phyloP scores from a whole-genome alignment of 2,113 vertebrate species.

The Dascyllus trimaculatus region DNA sequence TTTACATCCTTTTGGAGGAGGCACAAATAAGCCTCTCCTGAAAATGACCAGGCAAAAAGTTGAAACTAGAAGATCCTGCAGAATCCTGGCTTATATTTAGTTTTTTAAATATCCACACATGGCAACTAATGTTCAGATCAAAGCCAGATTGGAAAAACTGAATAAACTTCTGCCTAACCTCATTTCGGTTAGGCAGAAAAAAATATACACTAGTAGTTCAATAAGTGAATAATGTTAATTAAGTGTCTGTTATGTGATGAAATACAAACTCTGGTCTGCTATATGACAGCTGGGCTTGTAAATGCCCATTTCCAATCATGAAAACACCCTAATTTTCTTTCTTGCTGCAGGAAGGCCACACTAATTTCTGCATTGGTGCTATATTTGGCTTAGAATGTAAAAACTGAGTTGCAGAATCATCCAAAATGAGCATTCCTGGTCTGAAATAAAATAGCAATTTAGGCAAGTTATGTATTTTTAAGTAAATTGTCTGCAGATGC shows the following conservation, averaged over 20 bases:
- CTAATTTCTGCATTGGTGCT: not conserved
- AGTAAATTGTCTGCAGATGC: not conserved
- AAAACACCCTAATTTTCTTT: not conserved
- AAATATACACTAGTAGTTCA: too few species aligned
- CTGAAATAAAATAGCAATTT: conserved; percentile 1
- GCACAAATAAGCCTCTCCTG: not conserved
- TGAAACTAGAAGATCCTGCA: too few species aligned
- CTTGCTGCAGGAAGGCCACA: not conserved
- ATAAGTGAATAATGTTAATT: not conserved
- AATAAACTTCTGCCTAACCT: too few species aligned
- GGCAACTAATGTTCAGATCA: not conserved
- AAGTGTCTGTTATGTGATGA: not conserved
- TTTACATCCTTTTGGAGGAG: not conserved
- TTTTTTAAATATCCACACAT: not conserved
- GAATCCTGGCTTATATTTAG: too few species aligned
- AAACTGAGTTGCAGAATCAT: not conserved
- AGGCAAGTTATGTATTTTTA: not conserved
- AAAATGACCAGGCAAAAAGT: not conserved
- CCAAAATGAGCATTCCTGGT: not conserved
- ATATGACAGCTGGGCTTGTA: not conserved
- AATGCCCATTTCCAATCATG: not conserved
- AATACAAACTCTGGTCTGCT: not conserved
- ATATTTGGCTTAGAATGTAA: not conserved
- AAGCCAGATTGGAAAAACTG: not conserved
- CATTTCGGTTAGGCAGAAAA: too few species aligned